These are phyloP conservation scores for Onychomys leucogaster DNA, from an alignment of 2,797 vertebrate genomes.

Conservation along the genomic window DNA sequence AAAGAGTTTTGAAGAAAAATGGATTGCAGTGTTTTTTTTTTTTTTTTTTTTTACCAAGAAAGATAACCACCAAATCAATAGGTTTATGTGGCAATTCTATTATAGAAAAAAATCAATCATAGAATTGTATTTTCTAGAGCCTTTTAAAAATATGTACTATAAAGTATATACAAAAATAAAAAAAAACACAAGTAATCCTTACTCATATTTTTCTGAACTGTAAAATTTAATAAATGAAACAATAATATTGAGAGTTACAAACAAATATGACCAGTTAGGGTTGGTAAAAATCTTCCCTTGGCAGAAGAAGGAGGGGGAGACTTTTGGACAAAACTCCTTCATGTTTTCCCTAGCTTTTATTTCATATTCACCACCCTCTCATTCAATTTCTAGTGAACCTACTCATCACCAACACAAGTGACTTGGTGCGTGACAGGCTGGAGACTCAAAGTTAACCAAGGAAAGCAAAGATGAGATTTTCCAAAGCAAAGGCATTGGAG, in stretches of 20 bases:
- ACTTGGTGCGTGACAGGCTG: neutral
- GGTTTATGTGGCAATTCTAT: neutral
- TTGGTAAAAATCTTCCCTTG: neutral
- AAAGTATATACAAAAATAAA: conserved; percentile 34
- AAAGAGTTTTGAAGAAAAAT: neutral
- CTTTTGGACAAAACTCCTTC: neutral
- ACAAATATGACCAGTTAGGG: neutral
- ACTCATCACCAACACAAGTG: neutral
- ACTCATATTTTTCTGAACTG: neutral
- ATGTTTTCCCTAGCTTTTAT: neutral
- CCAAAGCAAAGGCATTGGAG: neutral
- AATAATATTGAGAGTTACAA: neutral
- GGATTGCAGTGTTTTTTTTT: neutral
- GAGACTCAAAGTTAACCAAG: neutral
- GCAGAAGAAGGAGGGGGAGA: neutral
- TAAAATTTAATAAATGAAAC: conserved; percentile 1
- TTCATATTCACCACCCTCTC: neutral
- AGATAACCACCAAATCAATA: neutral
- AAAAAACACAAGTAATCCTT: neutral
- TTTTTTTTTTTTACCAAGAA: neutral
- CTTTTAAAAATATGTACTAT: conserved; percentile 16
- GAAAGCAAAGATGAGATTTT: neutral
- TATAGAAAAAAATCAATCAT: neutral
- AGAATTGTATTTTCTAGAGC: conserved; percentile 12
- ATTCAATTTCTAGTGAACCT: neutral